These are phyloP conservation scores for Holothuria leucospilota DNA, from an alignment of 53 echinoderm and acorn worm genomes.

Conservation along the genomic window DNA sequence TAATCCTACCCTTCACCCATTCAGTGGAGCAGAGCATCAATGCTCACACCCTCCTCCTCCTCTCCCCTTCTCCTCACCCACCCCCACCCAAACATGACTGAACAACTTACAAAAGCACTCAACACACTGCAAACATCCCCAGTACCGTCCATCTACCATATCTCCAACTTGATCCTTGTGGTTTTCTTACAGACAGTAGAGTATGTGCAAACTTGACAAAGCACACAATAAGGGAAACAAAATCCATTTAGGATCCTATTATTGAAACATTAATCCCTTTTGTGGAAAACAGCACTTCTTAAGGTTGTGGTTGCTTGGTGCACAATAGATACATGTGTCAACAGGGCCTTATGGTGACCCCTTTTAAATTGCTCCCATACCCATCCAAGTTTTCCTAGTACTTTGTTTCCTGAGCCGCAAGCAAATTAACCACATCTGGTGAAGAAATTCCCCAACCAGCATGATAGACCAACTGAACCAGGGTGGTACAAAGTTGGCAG, in stretches of 20 bases:
- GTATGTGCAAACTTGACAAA: background rate
- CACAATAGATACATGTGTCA: conserved; percentile 37
- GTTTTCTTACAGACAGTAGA: no score
- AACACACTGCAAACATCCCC: no score
- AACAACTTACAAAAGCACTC: no score
- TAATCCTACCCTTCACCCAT: no score
- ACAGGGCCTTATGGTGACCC: conserved; percentile 29
- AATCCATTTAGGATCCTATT: background rate
- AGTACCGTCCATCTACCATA: no score
- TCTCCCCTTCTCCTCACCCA: no score
- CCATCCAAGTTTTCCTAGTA: background rate
- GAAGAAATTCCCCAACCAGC: conserved; percentile 7
- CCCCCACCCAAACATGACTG: no score
- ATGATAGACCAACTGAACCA: no score
- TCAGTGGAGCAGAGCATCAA: no score
- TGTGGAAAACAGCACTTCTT: background rate
- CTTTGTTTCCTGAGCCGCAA: conserved; percentile 9
- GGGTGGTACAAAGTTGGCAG: no score
- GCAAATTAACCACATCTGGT: conserved; percentile 34
- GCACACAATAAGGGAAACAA: background rate
- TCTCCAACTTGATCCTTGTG: no score
- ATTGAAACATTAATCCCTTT: conserved; percentile 27
- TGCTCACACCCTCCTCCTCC: no score
- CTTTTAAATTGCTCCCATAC: conserved; percentile 9
- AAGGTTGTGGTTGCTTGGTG: background rate